Evolutionary conservation across 2,797 vertebrate genomes (phyloP).

Genomic region (Anas bernieri): DNA sequence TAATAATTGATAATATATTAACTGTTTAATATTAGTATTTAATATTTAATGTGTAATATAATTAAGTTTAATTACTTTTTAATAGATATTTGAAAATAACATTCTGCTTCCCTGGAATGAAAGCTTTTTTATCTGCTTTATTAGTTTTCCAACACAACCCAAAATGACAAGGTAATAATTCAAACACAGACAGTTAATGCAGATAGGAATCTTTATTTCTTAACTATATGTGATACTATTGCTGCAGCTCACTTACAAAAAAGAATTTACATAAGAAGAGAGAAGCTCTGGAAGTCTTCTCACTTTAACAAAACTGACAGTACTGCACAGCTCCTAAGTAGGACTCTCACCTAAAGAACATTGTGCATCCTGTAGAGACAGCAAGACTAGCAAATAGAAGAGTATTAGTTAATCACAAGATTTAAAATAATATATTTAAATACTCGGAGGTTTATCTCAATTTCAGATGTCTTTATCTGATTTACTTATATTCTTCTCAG

Average conservation of each 20-base stretch:
- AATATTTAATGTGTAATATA: neutral
- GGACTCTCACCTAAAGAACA: neutral
- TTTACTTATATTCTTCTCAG: neutral
- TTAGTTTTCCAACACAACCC: neutral
- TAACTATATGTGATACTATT: neutral
- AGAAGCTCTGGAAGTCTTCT: neutral
- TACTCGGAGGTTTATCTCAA: neutral
- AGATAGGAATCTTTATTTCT: neutral
- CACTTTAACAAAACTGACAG: neutral
- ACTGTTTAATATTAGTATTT: neutral
- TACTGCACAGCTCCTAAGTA: neutral
- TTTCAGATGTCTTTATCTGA: neutral
- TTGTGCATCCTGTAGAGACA: accelerated
- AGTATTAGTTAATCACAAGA: neutral
- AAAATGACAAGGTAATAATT: neutral
- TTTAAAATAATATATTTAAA: neutral
- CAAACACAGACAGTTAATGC: neutral
- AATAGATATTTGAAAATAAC: slow-evolving; percentile 6
- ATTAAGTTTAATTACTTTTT: slow-evolving; percentile 27
- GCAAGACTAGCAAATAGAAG: neutral
- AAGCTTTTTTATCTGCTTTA: slow-evolving; percentile 22
- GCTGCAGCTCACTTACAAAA: neutral
- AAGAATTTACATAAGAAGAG: neutral
- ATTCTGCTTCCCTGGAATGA: neutral
- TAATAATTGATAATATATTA: neutral